Conservation (phyloP, 92 coral and sea anemone genomes). For the Epizoanthus fatuus region DNA sequence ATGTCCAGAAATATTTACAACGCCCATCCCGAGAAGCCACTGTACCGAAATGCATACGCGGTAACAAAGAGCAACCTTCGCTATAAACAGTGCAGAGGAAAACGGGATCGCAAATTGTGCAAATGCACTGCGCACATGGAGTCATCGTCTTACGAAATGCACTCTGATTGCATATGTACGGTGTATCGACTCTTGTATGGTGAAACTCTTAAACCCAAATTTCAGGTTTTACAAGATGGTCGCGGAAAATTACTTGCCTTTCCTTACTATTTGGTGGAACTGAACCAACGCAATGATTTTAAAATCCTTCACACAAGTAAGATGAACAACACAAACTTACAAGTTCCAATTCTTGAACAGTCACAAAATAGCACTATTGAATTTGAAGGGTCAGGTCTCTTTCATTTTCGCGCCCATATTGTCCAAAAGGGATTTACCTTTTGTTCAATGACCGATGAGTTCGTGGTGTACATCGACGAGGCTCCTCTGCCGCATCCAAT, state of each 20-base stretch:
- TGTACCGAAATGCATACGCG: conserved; percentile 83
- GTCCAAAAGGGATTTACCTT: conserved; percentile 94
- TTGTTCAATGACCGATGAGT: conserved; percentile 87
- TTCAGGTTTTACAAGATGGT: conserved; percentile 76
- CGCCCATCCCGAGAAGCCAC: conserved; percentile 92
- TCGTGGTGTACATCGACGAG: conserved; percentile 88
- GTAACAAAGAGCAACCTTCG: conserved; percentile 83
- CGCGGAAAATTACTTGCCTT: conserved; percentile 69
- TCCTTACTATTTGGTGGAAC: conserved; percentile 92
- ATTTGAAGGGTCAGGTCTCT: conserved; percentile 93
- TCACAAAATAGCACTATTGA: conserved; percentile 86
- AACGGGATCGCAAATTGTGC: conserved; percentile 79
- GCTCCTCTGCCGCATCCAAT: conserved; percentile 93
- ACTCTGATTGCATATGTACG: conserved; percentile 94
- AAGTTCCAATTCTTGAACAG: conserved; percentile 73
- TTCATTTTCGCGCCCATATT: conserved; percentile 91
- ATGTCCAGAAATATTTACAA: conserved; percentile 90
- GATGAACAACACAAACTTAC: conserved; percentile 46
- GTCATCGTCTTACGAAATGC: conserved; percentile 76
- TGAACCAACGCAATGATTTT: conserved; percentile 87
- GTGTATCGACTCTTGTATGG: conserved; percentile 83
- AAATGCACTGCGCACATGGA: conserved; percentile 82
- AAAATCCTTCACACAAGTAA: conserved; percentile 65
- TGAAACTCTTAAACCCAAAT: conserved; percentile 85
- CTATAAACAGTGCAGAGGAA: conserved; percentile 91